Percentiles rank a stretch among this genome's conserved stretches.
Evolutionary conservation across 2,888 invertebrate species (phyloP).

Genomic region (Hylaea fasciaria): DNA sequence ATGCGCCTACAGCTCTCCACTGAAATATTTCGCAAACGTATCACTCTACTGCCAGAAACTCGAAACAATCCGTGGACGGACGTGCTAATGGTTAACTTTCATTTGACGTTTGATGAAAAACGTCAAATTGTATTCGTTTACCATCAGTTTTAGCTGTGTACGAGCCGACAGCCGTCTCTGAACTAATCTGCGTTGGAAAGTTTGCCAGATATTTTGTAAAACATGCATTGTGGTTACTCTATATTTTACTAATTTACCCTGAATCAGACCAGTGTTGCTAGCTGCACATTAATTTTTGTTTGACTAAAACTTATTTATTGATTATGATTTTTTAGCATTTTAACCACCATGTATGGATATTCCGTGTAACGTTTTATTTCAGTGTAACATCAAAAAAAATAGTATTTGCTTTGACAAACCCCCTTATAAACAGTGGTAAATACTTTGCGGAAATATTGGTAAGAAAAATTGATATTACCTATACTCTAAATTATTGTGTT

Average conservation of each 20-base stretch:
- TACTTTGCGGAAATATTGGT: constrained; percentile 24
- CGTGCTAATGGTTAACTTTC: too few species aligned
- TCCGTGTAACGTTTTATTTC: constrained; percentile 62
- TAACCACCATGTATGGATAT: constrained; percentile 63
- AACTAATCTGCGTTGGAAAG: constrained; percentile 25
- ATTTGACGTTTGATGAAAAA: too few species aligned
- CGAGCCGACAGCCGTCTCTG: too few species aligned
- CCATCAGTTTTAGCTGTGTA: too few species aligned
- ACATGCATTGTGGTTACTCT: constrained; percentile 68
- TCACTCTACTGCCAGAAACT: neutral
- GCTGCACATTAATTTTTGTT: too few species aligned
- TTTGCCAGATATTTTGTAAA: constrained; percentile 67
- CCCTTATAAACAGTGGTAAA: constrained; percentile 54
- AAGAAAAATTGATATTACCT: constrained; percentile 30
- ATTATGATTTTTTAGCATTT: too few species aligned
- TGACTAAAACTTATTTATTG: too few species aligned
- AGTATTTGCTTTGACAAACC: constrained; percentile 57
- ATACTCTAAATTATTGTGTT: constrained; percentile 1
- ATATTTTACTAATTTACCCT: constrained; percentile 17
- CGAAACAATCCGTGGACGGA: too few species aligned
- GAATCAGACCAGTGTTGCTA: constrained; percentile 23
- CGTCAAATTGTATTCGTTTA: too few species aligned
- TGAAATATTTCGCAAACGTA: constrained; percentile 47
- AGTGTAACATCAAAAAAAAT: constrained; percentile 58
- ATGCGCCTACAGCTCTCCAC: constrained; percentile 38